Percentiles rank a stretch among this genome's conserved stretches.
Conservation (phyloP, 2,888 invertebrate genomes). For the Eupsilia transversa region DNA sequence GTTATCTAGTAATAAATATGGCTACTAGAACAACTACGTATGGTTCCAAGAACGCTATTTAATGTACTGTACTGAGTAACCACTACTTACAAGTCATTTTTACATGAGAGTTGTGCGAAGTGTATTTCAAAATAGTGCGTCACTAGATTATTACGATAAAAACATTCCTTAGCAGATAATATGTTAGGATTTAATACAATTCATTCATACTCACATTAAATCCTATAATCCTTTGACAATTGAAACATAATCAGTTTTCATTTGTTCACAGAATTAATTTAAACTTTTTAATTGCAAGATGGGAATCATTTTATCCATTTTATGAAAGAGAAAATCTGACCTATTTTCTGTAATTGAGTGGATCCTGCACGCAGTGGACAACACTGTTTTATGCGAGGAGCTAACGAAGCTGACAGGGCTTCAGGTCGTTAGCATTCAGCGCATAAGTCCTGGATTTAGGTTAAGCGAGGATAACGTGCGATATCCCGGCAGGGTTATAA, state of each 20-base stretch:
- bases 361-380: constrained; percentile 50
- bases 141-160: constrained; percentile 22
- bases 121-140: constrained; percentile 18
- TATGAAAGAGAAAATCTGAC: constrained; percentile 34
- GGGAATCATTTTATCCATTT: constrained; percentile 21
- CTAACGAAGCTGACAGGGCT: constrained; percentile 62
- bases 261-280: constrained; percentile 19
- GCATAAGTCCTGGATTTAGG: constrained; percentile 69
- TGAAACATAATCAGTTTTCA: constrained; percentile 20
- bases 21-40: constrained; percentile 15
- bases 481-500: constrained; percentile 59
- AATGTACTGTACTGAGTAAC: constrained; percentile 21
- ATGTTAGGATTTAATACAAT: constrained; percentile 8
- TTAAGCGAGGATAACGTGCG: constrained; percentile 72
- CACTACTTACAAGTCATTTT: constrained; percentile 18
- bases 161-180: constrained; percentile 38
- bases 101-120: background rate
- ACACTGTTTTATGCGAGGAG: constrained; percentile 53
- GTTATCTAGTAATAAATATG: constrained; percentile 33
- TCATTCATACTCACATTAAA: constrained; percentile 12
- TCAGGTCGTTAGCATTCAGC: constrained; percentile 77
- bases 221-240: constrained; percentile 37
- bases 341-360: constrained; percentile 55
- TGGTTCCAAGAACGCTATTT: constrained; percentile 24
- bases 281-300: constrained; percentile 19